These are phyloP conservation scores for Cassiopea andromeda DNA, from an alignment of 30 jellyfish, hydroid and myxozoan species.

Conservation along the genomic window DNA sequence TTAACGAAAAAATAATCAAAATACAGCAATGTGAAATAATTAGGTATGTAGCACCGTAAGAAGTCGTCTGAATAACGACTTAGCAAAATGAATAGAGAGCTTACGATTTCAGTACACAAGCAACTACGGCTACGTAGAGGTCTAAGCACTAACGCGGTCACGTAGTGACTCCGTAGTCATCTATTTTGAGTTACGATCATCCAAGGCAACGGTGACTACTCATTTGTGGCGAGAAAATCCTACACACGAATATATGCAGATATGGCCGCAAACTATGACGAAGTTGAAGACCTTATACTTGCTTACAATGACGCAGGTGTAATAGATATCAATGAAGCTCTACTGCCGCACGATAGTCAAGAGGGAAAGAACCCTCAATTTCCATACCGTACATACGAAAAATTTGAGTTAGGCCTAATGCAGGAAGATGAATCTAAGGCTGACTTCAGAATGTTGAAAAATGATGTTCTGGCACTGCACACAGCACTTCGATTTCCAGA, in stretches of 20 bases:
- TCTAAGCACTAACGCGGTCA: not conserved
- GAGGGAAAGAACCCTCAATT: conserved; percentile 15
- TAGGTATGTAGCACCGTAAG: too few species aligned
- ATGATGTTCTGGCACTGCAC: conserved; percentile 8
- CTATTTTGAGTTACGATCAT: not conserved
- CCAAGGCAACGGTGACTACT: not conserved
- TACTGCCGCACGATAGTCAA: conserved; percentile 10
- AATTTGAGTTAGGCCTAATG: conserved; percentile 22
- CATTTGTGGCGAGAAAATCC: not conserved
- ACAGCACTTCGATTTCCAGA: conserved; percentile 9
- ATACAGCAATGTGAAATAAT: too few species aligned
- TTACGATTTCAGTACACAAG: too few species aligned
- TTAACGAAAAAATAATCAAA: too few species aligned
- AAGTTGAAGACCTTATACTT: not conserved
- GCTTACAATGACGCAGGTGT: conserved; percentile 20
- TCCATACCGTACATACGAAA: conserved; percentile 29
- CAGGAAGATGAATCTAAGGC: conserved; percentile 32
- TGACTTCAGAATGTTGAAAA: conserved; percentile 15
- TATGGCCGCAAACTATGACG: not conserved
- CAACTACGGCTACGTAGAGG: too few species aligned
- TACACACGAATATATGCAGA: not conserved
- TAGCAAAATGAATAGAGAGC: too few species aligned
- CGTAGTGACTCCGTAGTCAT: not conserved
- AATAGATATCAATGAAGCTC: conserved; percentile 7
- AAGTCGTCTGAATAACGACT: too few species aligned